Conservation (phyloP, 2,113 vertebrate species). For the Promerops cafer region DNA sequence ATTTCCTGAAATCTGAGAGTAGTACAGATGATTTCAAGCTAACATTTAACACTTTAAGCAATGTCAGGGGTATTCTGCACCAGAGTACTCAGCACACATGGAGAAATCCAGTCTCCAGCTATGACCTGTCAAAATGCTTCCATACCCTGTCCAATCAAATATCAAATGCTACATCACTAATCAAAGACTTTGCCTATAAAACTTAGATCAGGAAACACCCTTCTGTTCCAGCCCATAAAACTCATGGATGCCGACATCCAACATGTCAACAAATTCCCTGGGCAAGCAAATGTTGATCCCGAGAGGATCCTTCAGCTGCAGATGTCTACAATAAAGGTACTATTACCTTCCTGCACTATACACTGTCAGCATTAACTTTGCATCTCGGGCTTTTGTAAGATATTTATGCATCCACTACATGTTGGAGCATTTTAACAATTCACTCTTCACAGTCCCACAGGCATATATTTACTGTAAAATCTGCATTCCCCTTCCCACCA, state of each 20-base stretch:
- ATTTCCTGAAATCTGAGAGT: neutral
- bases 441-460: neutral
- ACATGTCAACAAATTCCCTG: slow-evolving; percentile 32
- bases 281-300: slow-evolving; percentile 35
- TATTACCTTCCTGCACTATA: neutral
- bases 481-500: neutral
- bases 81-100: neutral
- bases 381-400: neutral
- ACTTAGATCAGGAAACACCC: slow-evolving; percentile 26
- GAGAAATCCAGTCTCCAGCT: neutral
- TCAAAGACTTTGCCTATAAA: neutral
- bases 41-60: neutral
- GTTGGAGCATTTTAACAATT: slow-evolving; percentile 27
- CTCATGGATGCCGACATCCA: slow-evolving; percentile 38
- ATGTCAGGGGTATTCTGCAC: neutral
- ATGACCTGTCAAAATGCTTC: neutral
- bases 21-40: neutral
- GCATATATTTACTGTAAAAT: neutral
- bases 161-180: neutral
- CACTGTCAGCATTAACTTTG: slow-evolving; percentile 11
- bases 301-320: slow-evolving; percentile 19
- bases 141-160: neutral
- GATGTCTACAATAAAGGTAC: slow-evolving; percentile 26
- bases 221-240: slow-evolving; percentile 41
- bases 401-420: slow-evolving; percentile 4